phyloP scores from a whole-genome alignment of 2,113 vertebrate species.

The Rhea americana region DNA sequence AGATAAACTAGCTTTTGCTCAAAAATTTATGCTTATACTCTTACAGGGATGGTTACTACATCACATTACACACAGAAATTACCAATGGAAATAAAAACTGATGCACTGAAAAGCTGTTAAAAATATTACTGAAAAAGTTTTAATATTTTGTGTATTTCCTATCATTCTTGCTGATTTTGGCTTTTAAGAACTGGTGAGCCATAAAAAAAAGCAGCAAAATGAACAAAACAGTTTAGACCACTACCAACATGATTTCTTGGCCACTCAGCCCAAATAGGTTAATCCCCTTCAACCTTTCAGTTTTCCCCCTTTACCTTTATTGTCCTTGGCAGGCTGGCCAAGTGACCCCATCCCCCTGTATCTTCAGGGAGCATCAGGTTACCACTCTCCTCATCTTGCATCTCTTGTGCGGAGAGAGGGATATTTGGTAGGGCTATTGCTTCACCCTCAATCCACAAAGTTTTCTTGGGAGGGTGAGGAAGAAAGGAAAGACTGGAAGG shows the following conservation, averaged over 20 bases:
- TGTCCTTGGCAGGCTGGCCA: slow-evolving; percentile 48
- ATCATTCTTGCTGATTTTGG: background rate
- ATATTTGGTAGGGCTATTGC: slow-evolving; percentile 51
- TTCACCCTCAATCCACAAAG: slow-evolving; percentile 58
- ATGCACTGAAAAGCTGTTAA: background rate
- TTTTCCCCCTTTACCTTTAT: background rate
- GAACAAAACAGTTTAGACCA: background rate
- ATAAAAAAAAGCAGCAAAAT: background rate
- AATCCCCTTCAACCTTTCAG: background rate
- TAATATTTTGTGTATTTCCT: background rate
- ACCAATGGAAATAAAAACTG: background rate
- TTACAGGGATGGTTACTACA: background rate
- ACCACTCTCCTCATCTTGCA: slow-evolving; percentile 55
- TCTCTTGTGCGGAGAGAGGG: slow-evolving; percentile 37
- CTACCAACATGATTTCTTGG: background rate
- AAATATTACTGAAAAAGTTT: background rate
- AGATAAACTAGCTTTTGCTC: background rate
- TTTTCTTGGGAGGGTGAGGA: slow-evolving; percentile 53
- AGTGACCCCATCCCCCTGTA: slow-evolving; percentile 50
- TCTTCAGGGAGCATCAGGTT: slow-evolving; percentile 53
- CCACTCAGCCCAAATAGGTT: background rate
- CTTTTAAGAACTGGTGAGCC: background rate
- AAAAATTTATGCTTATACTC: background rate
- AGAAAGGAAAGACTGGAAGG: slow-evolving; percentile 55
- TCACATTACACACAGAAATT: background rate